phyloP scores from a whole-genome alignment of 2,797 vertebrate species.

The Fundulus diaphanus region DNA sequence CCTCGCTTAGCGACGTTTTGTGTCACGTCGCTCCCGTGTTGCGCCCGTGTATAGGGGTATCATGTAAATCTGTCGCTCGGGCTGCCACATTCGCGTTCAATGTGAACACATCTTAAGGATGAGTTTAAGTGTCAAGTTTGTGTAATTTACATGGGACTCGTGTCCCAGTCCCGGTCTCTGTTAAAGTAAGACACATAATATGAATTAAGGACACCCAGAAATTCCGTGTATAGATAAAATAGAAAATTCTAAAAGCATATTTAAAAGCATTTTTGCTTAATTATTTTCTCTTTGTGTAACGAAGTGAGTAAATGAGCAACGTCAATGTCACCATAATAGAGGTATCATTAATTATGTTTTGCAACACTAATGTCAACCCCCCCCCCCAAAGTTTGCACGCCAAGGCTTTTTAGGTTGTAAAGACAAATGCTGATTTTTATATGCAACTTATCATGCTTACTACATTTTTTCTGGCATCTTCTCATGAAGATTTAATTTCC shows the following conservation, averaged over 20 bases:
- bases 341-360: neutral
- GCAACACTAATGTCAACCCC: too few species aligned
- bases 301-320: neutral
- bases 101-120: too few species aligned
- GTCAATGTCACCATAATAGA: neutral
- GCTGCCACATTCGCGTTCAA: too few species aligned
- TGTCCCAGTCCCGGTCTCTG: neutral
- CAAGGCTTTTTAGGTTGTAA: neutral
- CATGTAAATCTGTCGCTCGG: too few species aligned
- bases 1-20: too few species aligned
- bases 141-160: neutral
- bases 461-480: constrained; percentile 41
- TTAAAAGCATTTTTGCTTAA: neutral
- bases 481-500: constrained; percentile 71
- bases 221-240: neutral
- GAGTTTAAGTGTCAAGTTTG: neutral
- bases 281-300: too few species aligned
- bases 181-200: neutral
- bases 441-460: constrained; percentile 15
- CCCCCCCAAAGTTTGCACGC: too few species aligned
- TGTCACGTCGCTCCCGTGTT: too few species aligned
- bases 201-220: too few species aligned
- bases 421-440: neutral
- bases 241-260: neutral
- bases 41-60: too few species aligned